Evolutionary conservation across 2,888 invertebrate genomes (phyloP).

Genomic region (Drosophila cracens): DNA sequence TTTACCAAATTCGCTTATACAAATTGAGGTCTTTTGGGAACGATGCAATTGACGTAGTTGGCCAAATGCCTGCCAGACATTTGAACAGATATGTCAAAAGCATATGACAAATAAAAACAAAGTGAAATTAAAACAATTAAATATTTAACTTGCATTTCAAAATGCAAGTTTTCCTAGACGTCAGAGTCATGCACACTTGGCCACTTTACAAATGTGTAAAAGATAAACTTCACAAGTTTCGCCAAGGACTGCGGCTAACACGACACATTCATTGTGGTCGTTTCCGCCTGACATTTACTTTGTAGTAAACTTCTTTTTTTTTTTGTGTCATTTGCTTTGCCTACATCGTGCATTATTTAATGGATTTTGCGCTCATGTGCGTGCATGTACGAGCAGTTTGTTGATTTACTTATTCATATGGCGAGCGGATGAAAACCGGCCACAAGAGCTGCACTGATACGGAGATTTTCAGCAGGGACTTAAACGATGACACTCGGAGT

Average conservation of each 20-base stretch:
- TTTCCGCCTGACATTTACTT: conserved; percentile 14
- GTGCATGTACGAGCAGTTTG: conserved; percentile 34
- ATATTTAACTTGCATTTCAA: conserved; percentile 66
- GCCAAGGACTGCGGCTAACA: conserved; percentile 14
- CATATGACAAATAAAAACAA: conserved; percentile 30
- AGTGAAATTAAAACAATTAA: conserved; percentile 69
- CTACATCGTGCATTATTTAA: conserved; percentile 61
- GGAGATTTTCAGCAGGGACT: conserved; percentile 13
- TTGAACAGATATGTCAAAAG: conserved; percentile 1
- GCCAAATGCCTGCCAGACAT: conserved; percentile 25
- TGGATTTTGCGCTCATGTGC: conserved; percentile 3
- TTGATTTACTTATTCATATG: conserved; percentile 62
- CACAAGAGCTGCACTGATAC: conserved; percentile 20
- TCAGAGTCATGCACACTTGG: conserved; percentile 8
- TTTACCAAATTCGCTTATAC: conserved; percentile 48
- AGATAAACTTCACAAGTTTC: conserved; percentile 31
- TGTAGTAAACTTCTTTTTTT: conserved; percentile 35
- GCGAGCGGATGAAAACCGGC: conserved; percentile 24
- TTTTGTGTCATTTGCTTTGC: conserved; percentile 32
- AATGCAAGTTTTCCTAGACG: conserved; percentile 37
- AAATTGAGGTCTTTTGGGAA: conserved; percentile 48
- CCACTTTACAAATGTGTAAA: conserved; percentile 30
- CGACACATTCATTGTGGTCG: conserved; percentile 17
- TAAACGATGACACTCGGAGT: conserved; percentile 29
- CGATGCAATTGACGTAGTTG: conserved; percentile 19